phyloP scores from a whole-genome alignment of 2,888 invertebrate genomes.

The Ophion slaviceki region DNA sequence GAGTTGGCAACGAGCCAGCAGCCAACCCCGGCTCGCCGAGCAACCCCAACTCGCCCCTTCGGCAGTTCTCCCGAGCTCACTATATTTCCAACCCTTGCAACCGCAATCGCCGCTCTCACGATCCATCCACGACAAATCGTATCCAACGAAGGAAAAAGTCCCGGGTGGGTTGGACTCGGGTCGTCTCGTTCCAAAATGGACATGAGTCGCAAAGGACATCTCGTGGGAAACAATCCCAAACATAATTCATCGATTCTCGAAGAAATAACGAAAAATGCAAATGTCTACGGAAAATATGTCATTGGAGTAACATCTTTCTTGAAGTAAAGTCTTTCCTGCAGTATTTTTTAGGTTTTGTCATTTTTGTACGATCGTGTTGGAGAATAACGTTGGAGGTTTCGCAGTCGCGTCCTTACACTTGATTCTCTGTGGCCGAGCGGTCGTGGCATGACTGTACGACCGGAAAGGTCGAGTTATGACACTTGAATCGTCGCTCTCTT shows the following conservation, averaged over 20 bases:
- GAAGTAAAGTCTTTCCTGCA: not conserved
- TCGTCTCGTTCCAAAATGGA: conserved; percentile 32
- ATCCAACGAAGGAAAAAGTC: not conserved
- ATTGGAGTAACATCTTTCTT: too few species aligned
- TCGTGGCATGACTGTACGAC: conserved; percentile 71
- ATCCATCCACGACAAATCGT: not conserved
- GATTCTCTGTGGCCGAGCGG: conserved; percentile 51
- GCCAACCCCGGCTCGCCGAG: conserved; percentile 24
- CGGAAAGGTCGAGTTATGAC: conserved; percentile 82
- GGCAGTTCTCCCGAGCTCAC: not conserved
- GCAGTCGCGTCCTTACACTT: conserved; percentile 70
- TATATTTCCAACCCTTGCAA: conserved; percentile 5
- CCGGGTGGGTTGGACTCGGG: not conserved
- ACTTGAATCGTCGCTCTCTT: conserved; percentile 78
- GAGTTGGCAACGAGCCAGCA: conserved; percentile 78
- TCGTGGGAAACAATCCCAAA: not conserved
- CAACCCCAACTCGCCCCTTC: conserved; percentile 31
- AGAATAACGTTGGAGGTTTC: conserved; percentile 7
- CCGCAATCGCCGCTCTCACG: conserved; percentile 19
- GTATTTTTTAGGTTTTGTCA: not conserved
- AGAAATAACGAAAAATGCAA: not conserved
- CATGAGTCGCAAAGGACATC: conserved; percentile 21
- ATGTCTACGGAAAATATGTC: not conserved
- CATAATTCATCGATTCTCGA: not conserved
- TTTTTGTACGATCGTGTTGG: conserved; percentile 9